phyloP scores from a whole-genome alignment of 2,797 vertebrate species.

The Phalloptychus januarius region DNA sequence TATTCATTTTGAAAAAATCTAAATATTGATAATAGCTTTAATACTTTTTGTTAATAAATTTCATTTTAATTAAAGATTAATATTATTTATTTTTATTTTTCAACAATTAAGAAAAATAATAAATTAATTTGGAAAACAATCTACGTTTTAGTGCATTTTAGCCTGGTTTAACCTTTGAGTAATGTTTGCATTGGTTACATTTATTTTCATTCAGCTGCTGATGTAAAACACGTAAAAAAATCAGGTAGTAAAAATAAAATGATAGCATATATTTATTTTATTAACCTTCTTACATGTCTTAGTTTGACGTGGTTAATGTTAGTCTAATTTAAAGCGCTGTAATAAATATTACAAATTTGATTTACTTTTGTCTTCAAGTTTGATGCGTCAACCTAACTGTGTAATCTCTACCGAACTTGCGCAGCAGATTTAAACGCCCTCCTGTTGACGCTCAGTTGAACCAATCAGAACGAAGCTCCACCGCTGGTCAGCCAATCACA shows the following conservation, averaged over 20 bases:
- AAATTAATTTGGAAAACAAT: neutral
- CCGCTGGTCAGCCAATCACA: slow-evolving; percentile 46
- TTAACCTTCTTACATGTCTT: neutral
- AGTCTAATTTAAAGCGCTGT: neutral
- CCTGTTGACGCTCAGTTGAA: slow-evolving; percentile 9
- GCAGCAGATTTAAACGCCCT: neutral
- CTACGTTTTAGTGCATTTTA: neutral
- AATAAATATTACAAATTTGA: neutral
- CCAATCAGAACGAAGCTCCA: slow-evolving; percentile 54
- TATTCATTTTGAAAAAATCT: neutral
- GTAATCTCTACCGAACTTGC: slow-evolving; percentile 63
- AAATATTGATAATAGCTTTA: neutral
- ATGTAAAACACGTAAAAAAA: neutral
- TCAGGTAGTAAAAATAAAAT: neutral
- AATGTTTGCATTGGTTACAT: neutral
- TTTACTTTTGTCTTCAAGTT: neutral
- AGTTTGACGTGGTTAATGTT: neutral
- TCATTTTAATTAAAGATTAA: neutral
- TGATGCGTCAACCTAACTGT: neutral
- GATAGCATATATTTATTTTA: neutral
- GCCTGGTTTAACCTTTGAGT: neutral
- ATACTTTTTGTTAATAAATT: neutral
- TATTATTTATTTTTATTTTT: neutral
- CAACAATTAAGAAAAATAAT: neutral
- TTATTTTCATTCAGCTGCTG: neutral